Percentiles rank a stretch among this genome's conserved stretches.
Evolutionary conservation across 1,140 invertebrate genomes (phyloP).

Genomic region (Brachionus plicatilis): DNA sequence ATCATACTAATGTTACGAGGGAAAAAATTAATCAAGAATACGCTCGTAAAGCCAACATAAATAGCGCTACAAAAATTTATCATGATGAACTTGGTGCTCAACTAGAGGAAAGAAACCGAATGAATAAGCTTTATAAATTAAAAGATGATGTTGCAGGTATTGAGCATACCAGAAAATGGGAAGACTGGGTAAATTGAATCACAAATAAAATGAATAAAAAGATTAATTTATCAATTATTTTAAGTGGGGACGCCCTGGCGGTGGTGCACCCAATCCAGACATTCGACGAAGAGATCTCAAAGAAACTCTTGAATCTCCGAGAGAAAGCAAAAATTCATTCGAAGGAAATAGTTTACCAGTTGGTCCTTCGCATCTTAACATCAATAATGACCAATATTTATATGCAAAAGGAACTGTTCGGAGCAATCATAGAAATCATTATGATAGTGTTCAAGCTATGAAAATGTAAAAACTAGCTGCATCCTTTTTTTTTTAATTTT

Average conservation of each 20-base stretch:
- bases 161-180: slow-evolving; percentile 36
- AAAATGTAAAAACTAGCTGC: not conserved
- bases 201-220: not conserved
- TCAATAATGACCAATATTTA: not conserved
- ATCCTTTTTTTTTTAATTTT: not conserved
- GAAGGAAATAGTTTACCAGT: not conserved
- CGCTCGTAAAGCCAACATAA: not conserved
- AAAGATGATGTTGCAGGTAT: slow-evolving; percentile 33
- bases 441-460: slow-evolving; percentile 32
- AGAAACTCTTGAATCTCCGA: slow-evolving; percentile 28
- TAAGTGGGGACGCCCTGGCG: slow-evolving; percentile 34
- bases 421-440: slow-evolving; percentile 37
- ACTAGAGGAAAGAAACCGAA: slow-evolving; percentile 26
- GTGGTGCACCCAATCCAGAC: slow-evolving; percentile 36
- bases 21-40: slow-evolving; percentile 38
- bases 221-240: not conserved
- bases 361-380: not conserved
- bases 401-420: slow-evolving; percentile 23
- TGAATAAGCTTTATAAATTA: slow-evolving; percentile 29
- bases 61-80: not conserved
- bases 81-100: slow-evolving; percentile 29
- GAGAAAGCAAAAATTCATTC: not conserved
- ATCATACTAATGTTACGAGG: slow-evolving; percentile 16
- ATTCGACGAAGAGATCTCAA: slow-evolving; percentile 12
- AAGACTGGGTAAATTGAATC: slow-evolving; percentile 10